A percentile compares a stretch with the other conserved stretches of the same genome.
These are phyloP conservation scores for Heterodera carotae DNA, from an alignment of 1,140 invertebrate species.

Conservation along the genomic window DNA sequence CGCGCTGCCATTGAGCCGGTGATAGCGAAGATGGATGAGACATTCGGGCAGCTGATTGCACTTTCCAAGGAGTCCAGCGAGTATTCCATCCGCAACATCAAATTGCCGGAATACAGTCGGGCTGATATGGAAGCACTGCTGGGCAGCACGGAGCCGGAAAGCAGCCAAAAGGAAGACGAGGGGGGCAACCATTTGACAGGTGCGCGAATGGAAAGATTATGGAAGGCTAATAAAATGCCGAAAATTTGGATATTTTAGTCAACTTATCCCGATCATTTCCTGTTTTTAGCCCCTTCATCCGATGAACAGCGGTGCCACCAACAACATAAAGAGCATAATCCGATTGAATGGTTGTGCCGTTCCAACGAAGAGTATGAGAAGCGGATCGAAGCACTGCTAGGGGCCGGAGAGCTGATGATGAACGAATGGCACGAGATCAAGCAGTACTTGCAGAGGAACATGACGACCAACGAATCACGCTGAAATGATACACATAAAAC, in stretches of 20 bases:
- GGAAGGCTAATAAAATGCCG: too few relatives aligned
- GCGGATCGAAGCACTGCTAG: constrained; percentile 20
- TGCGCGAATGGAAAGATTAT: background rate
- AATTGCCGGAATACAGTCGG: constrained; percentile 22
- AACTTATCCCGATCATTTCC: too few relatives aligned
- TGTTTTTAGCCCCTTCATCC: too few relatives aligned
- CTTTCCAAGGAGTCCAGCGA: constrained; percentile 29
- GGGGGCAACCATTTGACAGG: background rate
- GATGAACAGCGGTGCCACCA: too few relatives aligned
- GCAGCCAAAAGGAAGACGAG: background rate
- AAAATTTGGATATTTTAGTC: too few relatives aligned
- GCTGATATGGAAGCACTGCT: constrained; percentile 15
- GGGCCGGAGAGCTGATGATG: constrained; percentile 23
- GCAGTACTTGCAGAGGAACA: constrained; percentile 8
- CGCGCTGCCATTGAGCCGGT: constrained; percentile 10
- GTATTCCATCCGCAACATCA: constrained; percentile 19
- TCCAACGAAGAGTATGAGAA: constrained; percentile 27
- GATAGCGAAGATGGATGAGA: constrained; percentile 22
- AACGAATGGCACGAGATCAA: constrained; percentile 30
- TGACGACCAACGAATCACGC: background rate
- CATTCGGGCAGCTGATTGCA: constrained; percentile 18
- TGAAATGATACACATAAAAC: background rate
- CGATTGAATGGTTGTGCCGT: constrained; percentile 20
- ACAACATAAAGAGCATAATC: background rate
- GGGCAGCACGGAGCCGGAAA: background rate